Evolutionary conservation across 2,888 invertebrate genomes (phyloP), one percentile per base, ranked within the genome.

Genomic region (Lasioglossum marginatum): DNA sequence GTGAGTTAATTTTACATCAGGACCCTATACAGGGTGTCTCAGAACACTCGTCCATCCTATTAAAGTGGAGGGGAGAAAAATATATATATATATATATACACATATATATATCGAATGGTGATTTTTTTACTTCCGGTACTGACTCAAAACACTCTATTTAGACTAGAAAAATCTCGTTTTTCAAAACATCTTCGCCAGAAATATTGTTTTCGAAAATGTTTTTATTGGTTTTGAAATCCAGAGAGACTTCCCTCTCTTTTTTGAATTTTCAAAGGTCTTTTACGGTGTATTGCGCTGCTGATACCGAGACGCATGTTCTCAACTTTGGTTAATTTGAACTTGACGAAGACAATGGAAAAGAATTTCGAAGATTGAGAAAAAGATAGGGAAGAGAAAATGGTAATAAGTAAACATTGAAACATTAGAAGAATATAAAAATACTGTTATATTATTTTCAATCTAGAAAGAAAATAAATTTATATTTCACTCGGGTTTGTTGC

Each of bases 1-100:
- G 79, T 81, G 84, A 87, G 90, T 90, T 90, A 90, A 90, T 90
- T 90, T 90, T 90, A 90, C 87, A 73, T 80, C 52, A 77, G 80
- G 79, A 87, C 86, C 80, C 77, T 88, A 70, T 88, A 70, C n/a
- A 37, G 19, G 63, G 63, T 63, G 63, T 63, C 31, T 31, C 31
- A 63, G 31, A 63, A 34, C 14, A 19, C 8, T 19, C 19, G 31
- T 19, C 31, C 16, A 31, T 31, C 16, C 5, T 31, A 6, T 63
- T 3, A 63, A 63, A 63, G 6, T 63, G 63, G 63, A 63, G 63
- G 63, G 31, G 19, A 31, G 19, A 57, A 57, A n/a, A n/a, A 57
- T n/a, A 3, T 52, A 52, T 23, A 60, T 63, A 31, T 16, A 31
- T 63, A 63, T 63, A 63, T 16, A 63, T 63, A 45, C n/a, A 57